Evolutionary conservation across 2,113 vertebrate genomes (phyloP), one percentile per base, ranked within the genome.

Genomic region (Pelecanus crispus): DNA sequence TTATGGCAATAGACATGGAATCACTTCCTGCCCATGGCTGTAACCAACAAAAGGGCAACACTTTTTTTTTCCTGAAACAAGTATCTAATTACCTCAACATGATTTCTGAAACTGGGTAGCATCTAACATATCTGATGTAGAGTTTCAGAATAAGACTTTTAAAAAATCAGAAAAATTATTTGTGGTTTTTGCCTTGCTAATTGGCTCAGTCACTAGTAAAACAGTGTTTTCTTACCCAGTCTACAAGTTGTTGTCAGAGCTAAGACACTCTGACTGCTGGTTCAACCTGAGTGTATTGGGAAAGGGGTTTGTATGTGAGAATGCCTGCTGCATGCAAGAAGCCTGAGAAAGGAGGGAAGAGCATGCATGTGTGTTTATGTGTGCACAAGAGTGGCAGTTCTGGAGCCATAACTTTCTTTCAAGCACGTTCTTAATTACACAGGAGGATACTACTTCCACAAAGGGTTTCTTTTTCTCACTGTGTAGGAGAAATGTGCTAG

Each of bases 351-450:
- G 42, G 11, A 86, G 11, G 34, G 19, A 66, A 42, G 20, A 52
- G 8, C 7, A 10, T 29, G 14, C 1, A 2, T 1, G 0, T 34
- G n/a, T 40, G 19, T n/a, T 80, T 65, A 42, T 42, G 6, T 29
- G 29, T 42, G 29, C 25, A 26, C 10, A 68, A 25, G 7, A 61
- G 9, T 6, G 47, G 16, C 14, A 14, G 8, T 28, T 91, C 56
- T 73, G 21, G 17, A 74, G 44, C 25, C 24, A 50, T 31, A 70
- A 16, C 42, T 77, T 73, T 29, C 14, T 74, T 17, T 78, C 17
- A 34, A 79, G 32, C 0, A 2, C 0, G 2, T n/a, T 72, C 29
- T 45, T 94, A 61, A 61, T 84, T 84, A 79, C 47, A 32, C 0
- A 0, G 14, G 61, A 67, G 40, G 22, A 32, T 75, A 15, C 11